Conservation (phyloP, 1,140 invertebrate species). For the Whitmania pigra region DNA sequence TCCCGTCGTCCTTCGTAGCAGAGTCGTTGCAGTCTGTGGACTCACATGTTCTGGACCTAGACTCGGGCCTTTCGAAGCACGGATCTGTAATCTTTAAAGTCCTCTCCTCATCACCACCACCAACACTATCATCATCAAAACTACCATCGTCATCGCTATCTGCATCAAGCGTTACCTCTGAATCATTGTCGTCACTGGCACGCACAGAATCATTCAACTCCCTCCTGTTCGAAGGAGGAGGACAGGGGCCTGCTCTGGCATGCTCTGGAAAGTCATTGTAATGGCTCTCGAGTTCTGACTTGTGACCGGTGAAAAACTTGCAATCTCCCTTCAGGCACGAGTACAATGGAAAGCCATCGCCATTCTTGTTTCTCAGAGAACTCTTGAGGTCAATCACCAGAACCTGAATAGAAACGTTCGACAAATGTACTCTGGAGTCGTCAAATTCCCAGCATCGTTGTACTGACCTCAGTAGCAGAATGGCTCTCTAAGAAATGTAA, state of each 20-base stretch:
- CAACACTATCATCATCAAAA: neutral
- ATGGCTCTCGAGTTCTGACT: neutral
- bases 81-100: neutral
- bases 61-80: neutral
- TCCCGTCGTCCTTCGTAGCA: neutral
- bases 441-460: neutral
- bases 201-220: neutral
- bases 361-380: too few relatives aligned
- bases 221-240: neutral
- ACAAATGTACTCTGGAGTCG: too few relatives aligned
- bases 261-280: neutral
- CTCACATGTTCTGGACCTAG: neutral
- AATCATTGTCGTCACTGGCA: neutral
- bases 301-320: neutral
- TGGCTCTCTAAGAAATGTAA: constrained; percentile 18
- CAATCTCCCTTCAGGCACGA: neutral
- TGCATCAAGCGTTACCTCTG: neutral
- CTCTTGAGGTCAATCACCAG: too few relatives aligned
- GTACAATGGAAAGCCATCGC: neutral
- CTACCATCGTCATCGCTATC: neutral
- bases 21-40: neutral
- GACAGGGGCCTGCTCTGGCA: neutral
- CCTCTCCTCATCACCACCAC: neutral
- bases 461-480: constrained; percentile 2
- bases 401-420: too few relatives aligned